Evolutionary conservation across 2,113 vertebrate genomes (phyloP).

Genomic region (Chiloscyllium plagiosum): DNA sequence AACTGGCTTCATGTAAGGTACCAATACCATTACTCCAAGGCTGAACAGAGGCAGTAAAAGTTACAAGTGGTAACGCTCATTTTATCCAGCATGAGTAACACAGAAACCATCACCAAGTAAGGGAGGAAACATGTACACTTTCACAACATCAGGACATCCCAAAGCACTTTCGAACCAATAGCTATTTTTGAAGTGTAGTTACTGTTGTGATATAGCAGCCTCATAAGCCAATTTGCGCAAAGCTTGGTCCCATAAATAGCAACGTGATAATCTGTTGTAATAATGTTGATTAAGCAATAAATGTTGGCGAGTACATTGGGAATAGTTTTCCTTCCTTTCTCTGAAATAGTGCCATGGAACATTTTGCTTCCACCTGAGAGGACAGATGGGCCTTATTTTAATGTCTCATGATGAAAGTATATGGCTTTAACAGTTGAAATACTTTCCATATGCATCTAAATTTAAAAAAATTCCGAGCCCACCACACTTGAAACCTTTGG

Average conservation of each 20-base stretch:
- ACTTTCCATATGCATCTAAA: not conserved
- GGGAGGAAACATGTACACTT: not conserved
- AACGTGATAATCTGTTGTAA: not conserved
- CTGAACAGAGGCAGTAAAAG: not conserved
- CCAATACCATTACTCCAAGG: not conserved
- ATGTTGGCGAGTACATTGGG: not conserved
- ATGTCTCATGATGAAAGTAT: not conserved
- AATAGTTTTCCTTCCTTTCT: not conserved
- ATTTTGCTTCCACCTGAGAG: not conserved
- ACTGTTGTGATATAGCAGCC: no score
- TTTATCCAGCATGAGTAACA: not conserved
- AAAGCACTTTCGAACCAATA: not conserved
- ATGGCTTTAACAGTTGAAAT: not conserved
- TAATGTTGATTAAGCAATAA: not conserved
- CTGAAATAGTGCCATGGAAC: not conserved
- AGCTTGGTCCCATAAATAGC: not conserved
- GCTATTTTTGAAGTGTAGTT: no score
- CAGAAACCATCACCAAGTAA: not conserved
- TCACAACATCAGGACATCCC: not conserved
- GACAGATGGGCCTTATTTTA: not conserved
- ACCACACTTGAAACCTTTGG: not conserved
- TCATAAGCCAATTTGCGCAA: not conserved
- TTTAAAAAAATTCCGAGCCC: not conserved
- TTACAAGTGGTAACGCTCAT: not conserved
- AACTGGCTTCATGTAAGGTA: not conserved